Conservation (phyloP, 1,140 invertebrate species). For the Drosophila sulfurigaster region DNA sequence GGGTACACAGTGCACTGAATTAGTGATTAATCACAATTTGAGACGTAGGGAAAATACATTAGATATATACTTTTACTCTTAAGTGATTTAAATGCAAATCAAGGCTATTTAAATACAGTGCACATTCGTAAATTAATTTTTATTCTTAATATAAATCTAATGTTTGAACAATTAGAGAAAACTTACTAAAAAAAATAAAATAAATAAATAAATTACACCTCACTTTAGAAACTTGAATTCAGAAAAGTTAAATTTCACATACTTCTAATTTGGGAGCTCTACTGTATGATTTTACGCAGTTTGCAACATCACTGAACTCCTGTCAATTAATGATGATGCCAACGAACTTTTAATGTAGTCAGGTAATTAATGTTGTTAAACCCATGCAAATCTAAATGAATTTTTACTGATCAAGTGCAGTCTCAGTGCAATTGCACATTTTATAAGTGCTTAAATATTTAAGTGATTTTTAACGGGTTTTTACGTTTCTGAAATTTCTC, state of each 20-base stretch:
- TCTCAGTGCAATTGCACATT: background rate
- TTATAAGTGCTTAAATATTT: background rate
- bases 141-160: too few species aligned
- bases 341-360: conserved; percentile 24
- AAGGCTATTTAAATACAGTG: too few species aligned
- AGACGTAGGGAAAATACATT: background rate
- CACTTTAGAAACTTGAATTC: too few species aligned
- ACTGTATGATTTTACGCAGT: too few species aligned
- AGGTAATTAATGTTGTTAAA: background rate
- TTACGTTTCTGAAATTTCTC: background rate
- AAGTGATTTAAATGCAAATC: too few species aligned
- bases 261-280: too few species aligned
- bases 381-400: background rate
- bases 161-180: too few species aligned
- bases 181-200: too few species aligned
- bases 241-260: too few species aligned
- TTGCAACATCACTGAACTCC: background rate
- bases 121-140: too few species aligned
- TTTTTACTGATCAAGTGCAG: conserved; percentile 3
- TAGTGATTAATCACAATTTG: conserved; percentile 14
- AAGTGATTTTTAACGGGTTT: background rate
- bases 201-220: too few species aligned
- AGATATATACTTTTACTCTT: background rate
- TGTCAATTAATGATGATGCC: conserved; percentile 8
- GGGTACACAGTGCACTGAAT: background rate